Evolutionary conservation across 1,140 invertebrate genomes (phyloP).

Genomic region (Rhizoglyphus robini): DNA sequence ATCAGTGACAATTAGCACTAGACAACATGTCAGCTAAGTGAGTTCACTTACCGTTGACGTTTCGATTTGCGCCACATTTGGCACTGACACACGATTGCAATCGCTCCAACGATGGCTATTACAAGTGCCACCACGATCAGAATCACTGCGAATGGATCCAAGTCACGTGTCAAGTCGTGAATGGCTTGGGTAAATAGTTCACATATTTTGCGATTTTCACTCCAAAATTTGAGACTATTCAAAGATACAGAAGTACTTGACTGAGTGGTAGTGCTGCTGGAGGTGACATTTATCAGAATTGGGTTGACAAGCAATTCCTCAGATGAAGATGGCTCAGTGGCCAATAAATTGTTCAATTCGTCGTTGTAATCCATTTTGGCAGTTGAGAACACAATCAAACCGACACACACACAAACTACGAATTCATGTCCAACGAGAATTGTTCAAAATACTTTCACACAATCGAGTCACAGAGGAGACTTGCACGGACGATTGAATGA

Average conservation of each 20-base stretch:
- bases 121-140: background rate
- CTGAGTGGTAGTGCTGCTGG: background rate
- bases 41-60: background rate
- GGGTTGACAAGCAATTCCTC: background rate
- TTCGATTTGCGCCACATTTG: constrained; percentile 1
- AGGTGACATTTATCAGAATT: background rate
- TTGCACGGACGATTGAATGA: no score
- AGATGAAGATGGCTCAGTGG: background rate
- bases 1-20: background rate
- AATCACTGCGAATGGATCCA: background rate
- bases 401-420: no score
- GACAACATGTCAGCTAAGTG: background rate
- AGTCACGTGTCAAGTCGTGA: background rate
- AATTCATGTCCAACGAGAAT: no score
- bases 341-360: background rate
- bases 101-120: background rate
- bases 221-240: background rate
- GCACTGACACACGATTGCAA: constrained; percentile 7
- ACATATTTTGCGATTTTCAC: background rate
- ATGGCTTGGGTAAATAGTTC: background rate
- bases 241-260: background rate
- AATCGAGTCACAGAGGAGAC: no score
- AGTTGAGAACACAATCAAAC: no score
- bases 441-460: no score
- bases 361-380: no score